A percentile compares a stretch with the other conserved stretches of the same genome.
Conservation (phyloP, 2,113 vertebrate genomes). For the Chloropsis hardwickii region DNA sequence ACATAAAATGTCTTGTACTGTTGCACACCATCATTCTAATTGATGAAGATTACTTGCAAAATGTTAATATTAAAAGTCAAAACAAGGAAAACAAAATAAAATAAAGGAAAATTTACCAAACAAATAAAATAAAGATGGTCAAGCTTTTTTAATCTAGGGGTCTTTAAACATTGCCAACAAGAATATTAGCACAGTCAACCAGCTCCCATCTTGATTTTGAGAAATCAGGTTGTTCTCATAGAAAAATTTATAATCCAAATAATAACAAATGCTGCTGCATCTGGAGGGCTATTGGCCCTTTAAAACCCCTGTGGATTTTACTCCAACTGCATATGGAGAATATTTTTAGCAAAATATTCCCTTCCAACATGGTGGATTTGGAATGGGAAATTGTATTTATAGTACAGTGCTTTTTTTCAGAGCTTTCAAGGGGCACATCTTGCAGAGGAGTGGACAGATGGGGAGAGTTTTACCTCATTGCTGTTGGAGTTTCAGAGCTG, state of each 20-base stretch:
- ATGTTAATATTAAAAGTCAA: background rate
- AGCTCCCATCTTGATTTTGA: background rate
- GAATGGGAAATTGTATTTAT: background rate
- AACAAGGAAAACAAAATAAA: background rate
- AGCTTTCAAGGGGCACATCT: background rate
- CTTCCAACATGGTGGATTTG: background rate
- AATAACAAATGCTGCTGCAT: background rate
- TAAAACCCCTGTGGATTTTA: background rate
- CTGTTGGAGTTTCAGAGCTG: background rate
- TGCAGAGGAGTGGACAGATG: background rate
- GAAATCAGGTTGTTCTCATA: background rate
- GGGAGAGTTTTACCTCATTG: background rate
- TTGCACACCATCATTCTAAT: background rate
- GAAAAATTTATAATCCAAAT: background rate
- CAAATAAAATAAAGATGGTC: background rate
- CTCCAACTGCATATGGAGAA: background rate
- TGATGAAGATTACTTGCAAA: background rate
- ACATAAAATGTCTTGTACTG: background rate
- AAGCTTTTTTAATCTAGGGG: background rate
- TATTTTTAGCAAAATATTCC: background rate
- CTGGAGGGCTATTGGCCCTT: background rate
- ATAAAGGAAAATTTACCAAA: background rate
- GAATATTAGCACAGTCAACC: background rate
- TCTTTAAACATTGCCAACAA: background rate
- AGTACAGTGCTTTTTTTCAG: background rate